Conservation (phyloP, 2,797 vertebrate species). For the Neosalanx taihuensis region DNA sequence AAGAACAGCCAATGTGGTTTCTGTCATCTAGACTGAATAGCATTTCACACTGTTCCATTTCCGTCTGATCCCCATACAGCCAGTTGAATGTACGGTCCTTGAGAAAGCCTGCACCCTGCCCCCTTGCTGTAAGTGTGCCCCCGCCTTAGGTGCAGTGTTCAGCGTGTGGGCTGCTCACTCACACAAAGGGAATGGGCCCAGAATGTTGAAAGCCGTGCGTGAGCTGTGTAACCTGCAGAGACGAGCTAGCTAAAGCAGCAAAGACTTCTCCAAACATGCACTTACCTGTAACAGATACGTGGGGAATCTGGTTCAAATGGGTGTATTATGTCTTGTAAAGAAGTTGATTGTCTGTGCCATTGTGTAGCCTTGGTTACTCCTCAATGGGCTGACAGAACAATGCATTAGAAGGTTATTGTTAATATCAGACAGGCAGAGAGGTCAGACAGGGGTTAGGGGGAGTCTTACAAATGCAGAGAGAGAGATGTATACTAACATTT, state of each 20-base stretch:
- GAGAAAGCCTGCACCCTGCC: slow-evolving; percentile 44
- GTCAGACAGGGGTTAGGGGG: too few relatives aligned
- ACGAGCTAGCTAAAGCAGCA: slow-evolving; percentile 50
- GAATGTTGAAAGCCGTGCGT: slow-evolving; percentile 51
- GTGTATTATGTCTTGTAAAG: neutral
- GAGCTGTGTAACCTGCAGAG: slow-evolving; percentile 56
- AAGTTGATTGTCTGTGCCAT: too few relatives aligned
- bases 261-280: slow-evolving; percentile 48
- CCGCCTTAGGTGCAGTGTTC: slow-evolving; percentile 50
- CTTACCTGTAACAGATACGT: slow-evolving; percentile 34
- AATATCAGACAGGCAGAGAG: too few relatives aligned
- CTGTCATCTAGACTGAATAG: slow-evolving; percentile 60
- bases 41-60: slow-evolving; percentile 54
- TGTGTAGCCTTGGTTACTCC: too few relatives aligned
- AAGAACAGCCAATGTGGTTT: slow-evolving; percentile 47
- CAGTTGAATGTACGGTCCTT: slow-evolving; percentile 40
- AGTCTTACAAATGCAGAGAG: too few relatives aligned
- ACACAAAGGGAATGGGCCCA: slow-evolving; percentile 50
- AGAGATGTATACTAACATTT: too few relatives aligned
- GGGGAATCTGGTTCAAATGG: slow-evolving; percentile 33
- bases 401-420: too few relatives aligned
- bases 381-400: too few relatives aligned
- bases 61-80: slow-evolving; percentile 49
- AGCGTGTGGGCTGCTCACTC: slow-evolving; percentile 40
- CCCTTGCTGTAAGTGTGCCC: slow-evolving; percentile 46